These are phyloP conservation scores for Macaca fascicularis DNA, from an alignment of 2,113 vertebrate species.

Conservation along the genomic window T2T-MFA8v1.1 NC_088378.1:126833001-126833500, in stretches of 20 bases:
- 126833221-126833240: not conserved
- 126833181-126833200: not conserved
- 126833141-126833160: not conserved
- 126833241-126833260: not conserved
- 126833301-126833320: not conserved
- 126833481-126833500: not conserved
- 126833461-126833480: not conserved
- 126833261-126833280: not conserved
- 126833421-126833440: not conserved
- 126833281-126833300: not conserved
- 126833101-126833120: not conserved
- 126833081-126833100: not conserved
- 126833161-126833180: not conserved
- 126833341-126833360: not conserved
- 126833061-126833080: not conserved
- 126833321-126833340: not conserved
- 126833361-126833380: not conserved
- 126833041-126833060: not conserved
- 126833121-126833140: not conserved
- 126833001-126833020: not conserved
- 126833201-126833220: not conserved
- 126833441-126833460: not conserved
- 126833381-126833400: not conserved
- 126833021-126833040: not conserved
- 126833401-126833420: not conserved